phyloP scores from a whole-genome alignment of 2,888 invertebrate species.

The Parnassius glacialis region DNA sequence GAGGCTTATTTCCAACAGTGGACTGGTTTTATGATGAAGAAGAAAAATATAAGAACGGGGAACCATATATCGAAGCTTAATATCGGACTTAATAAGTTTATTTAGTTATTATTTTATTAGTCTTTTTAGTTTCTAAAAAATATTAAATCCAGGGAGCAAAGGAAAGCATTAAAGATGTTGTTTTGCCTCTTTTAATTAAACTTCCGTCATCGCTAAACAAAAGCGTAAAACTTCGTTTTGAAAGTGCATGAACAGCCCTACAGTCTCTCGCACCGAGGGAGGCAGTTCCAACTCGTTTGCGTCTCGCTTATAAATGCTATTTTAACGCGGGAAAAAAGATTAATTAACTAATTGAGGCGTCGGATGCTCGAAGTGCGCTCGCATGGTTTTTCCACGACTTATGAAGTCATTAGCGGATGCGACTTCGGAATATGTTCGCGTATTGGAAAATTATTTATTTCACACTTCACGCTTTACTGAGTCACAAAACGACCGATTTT shows the following conservation, averaged over 20 bases:
- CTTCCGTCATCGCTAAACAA: constrained; percentile 16
- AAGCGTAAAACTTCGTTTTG: constrained; percentile 17
- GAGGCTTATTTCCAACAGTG: no score
- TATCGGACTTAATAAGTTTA: not conserved
- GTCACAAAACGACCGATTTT: constrained; percentile 25
- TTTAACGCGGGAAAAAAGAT: constrained; percentile 80
- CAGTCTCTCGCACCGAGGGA: constrained; percentile 46
- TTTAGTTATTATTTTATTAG: not conserved
- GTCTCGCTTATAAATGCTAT: constrained; percentile 77
- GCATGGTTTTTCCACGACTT: constrained; percentile 20
- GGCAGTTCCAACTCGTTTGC: constrained; percentile 70
- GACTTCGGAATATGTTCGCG: constrained; percentile 23
- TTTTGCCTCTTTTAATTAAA: constrained; percentile 13
- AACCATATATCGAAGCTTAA: not conserved
- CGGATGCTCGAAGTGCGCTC: constrained; percentile 40
- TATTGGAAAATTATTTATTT: constrained; percentile 29
- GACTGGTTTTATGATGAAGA: no score
- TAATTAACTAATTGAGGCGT: constrained; percentile 80
- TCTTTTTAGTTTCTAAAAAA: no score
- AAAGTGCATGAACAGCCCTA: constrained; percentile 52
- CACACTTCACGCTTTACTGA: constrained; percentile 25
- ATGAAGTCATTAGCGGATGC: constrained; percentile 25
- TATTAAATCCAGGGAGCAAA: not conserved
- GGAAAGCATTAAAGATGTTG: constrained; percentile 3
- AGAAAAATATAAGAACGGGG: no score